Evolutionary conservation across 2,797 vertebrate genomes (phyloP).

Genomic region (Clarias fuscus): DNA sequence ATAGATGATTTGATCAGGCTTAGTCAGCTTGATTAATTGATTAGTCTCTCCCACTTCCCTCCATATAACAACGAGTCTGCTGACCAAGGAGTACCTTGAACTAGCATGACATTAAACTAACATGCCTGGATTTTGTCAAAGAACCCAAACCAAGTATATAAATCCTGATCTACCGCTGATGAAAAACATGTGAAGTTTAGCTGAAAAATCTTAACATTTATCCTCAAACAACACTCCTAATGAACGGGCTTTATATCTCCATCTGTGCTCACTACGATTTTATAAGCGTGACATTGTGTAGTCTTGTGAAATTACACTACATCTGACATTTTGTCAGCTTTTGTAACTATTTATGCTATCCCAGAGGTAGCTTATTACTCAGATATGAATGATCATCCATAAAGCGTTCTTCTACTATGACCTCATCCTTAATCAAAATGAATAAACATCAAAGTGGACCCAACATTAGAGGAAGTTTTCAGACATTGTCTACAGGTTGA

Average conservation of each 20-base stretch:
- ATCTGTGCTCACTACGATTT: background rate
- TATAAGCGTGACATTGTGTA: background rate
- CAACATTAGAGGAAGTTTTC: conserved; percentile 3
- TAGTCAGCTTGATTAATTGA: background rate
- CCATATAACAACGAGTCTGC: background rate
- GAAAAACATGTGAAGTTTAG: background rate
- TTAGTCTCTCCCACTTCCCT: too few relatives aligned
- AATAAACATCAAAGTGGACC: conserved; percentile 21
- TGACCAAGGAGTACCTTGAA: background rate
- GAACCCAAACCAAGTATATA: background rate
- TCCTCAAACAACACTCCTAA: background rate
- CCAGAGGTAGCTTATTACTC: background rate
- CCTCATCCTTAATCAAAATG: conserved; percentile 30
- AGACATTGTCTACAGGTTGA: conserved; percentile 21
- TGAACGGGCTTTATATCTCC: background rate
- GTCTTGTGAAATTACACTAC: background rate
- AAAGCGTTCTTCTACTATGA: conserved; percentile 5
- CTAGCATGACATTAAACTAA: background rate
- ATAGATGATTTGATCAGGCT: background rate
- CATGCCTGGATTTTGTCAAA: background rate
- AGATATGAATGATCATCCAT: background rate
- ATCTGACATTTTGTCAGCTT: conserved; percentile 1
- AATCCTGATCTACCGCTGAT: background rate
- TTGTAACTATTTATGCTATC: background rate
- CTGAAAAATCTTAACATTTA: background rate